Evolutionary conservation across 37 sponge, comb jelly and placozoan genomes (phyloP), one percentile per base, ranked within the genome.

Genomic region (Cladorhizidae sp.): DNA sequence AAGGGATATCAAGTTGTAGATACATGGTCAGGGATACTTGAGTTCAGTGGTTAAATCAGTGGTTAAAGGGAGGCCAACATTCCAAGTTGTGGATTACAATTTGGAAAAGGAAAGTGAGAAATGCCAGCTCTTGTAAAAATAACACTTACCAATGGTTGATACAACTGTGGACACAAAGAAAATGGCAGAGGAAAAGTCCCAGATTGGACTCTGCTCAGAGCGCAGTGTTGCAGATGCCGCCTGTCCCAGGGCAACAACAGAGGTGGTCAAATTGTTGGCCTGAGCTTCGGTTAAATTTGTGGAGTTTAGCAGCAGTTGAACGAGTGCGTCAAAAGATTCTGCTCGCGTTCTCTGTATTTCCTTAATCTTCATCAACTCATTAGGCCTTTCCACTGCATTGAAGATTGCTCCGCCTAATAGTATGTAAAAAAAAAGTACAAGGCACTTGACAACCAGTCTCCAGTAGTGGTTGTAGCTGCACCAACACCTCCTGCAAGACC

Each of bases 91-190:
- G n/a, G n/a, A n/a, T n/a, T n/a, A n/a, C n/a, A n/a, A n/a, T n/a
- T n/a, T n/a, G n/a, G n/a, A n/a, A n/a, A n/a, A n/a, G n/a, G n/a
- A n/a, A n/a, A n/a, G n/a, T n/a, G n/a, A n/a, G n/a, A n/a, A n/a
- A n/a, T n/a, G 29, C 12, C 25, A 28, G 6, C 89, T 89, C 21
- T 89, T 54, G 23, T 85, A 81, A 29, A 84, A 82, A 32, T 43
- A 43, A 31, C n/a, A n/a, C 49, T 81, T 54, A 90, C 90, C 92
- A 3, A 92, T 92, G 29, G 92, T 92, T 23, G 92, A 87, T 31
- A 92, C 45, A 22, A 92, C 92, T 1, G 93, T 93, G 11, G 72
- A 28, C 11, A 83, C 64, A 52, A 93, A 93, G 83, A 93, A 93
- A 14, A 93, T 35, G 40, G 93, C 76, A 9, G 85, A 74, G 1